Percentiles rank a stretch among this genome's conserved stretches.
Conservation (phyloP, 1,140 invertebrate species). For the Melanaphis sacchari region DNA sequence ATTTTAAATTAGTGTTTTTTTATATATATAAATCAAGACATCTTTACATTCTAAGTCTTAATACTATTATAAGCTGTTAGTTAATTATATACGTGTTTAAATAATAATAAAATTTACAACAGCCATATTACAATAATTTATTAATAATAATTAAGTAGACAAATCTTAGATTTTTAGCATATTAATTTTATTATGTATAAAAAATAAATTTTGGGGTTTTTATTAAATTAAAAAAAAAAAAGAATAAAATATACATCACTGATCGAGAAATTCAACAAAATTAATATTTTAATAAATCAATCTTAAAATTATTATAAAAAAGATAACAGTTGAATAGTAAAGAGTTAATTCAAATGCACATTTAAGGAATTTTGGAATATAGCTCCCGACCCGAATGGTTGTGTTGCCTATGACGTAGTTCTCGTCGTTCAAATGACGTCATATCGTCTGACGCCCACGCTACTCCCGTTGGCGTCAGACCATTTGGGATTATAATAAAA, state of each 20-base stretch:
- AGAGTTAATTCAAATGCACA: constrained; percentile 16
- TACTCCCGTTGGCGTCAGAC: constrained; percentile 6
- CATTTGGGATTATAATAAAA: constrained; percentile 43
- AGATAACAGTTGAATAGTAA: background rate
- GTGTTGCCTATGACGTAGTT: constrained; percentile 35
- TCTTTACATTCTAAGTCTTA: too few species aligned
- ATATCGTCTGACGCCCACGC: constrained; percentile 45
- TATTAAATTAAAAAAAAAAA: background rate
- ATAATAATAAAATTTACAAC: background rate
- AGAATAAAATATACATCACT: background rate
- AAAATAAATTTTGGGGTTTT: background rate
- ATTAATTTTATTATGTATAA: too few species aligned
- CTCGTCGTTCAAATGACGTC: constrained; percentile 39
- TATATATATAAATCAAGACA: background rate
- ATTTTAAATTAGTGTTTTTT: background rate
- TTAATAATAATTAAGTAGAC: too few species aligned
- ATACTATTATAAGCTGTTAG: background rate
- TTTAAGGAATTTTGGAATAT: constrained; percentile 45
- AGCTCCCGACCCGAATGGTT: background rate
- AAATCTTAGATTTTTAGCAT: too few species aligned
- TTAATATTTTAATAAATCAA: background rate
- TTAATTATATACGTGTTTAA: background rate
- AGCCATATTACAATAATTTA: background rate
- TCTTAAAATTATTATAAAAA: background rate
- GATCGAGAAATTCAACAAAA: background rate